These are phyloP conservation scores for Leptopilina syphax DNA, from an alignment of 2,888 invertebrate species.

Conservation along the genomic window DNA sequence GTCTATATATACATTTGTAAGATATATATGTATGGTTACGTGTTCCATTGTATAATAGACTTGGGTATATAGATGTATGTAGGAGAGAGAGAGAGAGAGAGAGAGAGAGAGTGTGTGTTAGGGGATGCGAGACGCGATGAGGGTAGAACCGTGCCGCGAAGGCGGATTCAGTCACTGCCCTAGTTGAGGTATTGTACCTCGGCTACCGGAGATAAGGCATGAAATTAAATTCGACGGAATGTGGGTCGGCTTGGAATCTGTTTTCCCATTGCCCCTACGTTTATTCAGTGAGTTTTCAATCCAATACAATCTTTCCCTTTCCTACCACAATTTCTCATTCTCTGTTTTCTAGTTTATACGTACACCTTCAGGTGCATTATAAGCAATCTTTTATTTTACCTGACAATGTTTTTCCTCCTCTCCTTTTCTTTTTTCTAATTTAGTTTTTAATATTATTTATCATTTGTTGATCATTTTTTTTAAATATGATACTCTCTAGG, in stretches of 20 bases:
- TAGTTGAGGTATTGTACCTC: slow-evolving; percentile 66
- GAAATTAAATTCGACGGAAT: slow-evolving; percentile 71
- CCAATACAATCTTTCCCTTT: slow-evolving; percentile 46
- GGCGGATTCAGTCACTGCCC: slow-evolving; percentile 63
- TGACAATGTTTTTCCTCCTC: too few species aligned
- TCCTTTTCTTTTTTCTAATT: too few species aligned
- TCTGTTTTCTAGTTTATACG: background rate
- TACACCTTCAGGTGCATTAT: too few species aligned
- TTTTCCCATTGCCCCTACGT: slow-evolving; percentile 50
- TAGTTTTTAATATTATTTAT: too few species aligned
- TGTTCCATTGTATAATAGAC: slow-evolving; percentile 32
- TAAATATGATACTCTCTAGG: too few species aligned
- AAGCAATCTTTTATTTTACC: too few species aligned
- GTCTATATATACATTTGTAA: background rate
- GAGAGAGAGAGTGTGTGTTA: background rate
- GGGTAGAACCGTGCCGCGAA: slow-evolving; percentile 43
- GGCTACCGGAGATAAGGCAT: slow-evolving; percentile 69
- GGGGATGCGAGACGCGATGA: slow-evolving; percentile 5
- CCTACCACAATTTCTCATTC: background rate
- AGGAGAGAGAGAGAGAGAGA: background rate
- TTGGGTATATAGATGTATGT: background rate
- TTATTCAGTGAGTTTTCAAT: slow-evolving; percentile 38
- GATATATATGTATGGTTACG: background rate
- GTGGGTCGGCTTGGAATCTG: slow-evolving; percentile 60
- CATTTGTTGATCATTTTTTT: too few species aligned